Evolutionary conservation across 1,140 invertebrate species (phyloP).

Genomic region (Monomorium pharaonis): DNA sequence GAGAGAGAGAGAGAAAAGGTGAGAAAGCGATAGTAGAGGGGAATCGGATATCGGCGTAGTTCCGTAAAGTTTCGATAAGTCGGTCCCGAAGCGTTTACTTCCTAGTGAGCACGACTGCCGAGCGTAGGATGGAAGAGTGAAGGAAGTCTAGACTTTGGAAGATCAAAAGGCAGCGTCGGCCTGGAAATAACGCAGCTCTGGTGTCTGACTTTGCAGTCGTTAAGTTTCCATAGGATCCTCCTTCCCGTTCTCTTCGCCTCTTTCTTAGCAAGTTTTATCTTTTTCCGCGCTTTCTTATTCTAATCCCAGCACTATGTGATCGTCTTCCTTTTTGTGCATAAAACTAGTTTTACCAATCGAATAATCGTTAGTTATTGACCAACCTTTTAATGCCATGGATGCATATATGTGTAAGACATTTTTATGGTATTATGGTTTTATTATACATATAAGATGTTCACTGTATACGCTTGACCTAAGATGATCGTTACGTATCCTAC

Average conservation of each 20-base stretch:
- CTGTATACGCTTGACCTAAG: too few species aligned
- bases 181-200: slow-evolving; percentile 78
- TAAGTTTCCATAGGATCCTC: slow-evolving; percentile 59
- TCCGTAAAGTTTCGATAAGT: slow-evolving; percentile 79
- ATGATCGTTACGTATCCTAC: too few species aligned
- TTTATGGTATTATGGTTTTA: too few species aligned
- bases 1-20: not conserved
- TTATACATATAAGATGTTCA: too few species aligned
- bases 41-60: slow-evolving; percentile 70
- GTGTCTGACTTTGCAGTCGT: slow-evolving; percentile 69
- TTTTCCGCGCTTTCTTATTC: slow-evolving; percentile 7
- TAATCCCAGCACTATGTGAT: not conserved
- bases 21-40: not conserved
- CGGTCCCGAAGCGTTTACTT: slow-evolving; percentile 76
- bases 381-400: not conserved
- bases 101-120: slow-evolving; percentile 68
- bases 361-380: slow-evolving; percentile 27
- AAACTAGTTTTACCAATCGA: slow-evolving; percentile 44
- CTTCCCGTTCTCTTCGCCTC: slow-evolving; percentile 34
- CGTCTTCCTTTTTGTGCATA: slow-evolving; percentile 3
- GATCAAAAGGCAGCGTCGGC: slow-evolving; percentile 79
- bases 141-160: slow-evolving; percentile 78
- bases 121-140: slow-evolving; percentile 67
- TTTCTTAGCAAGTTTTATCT: slow-evolving; percentile 25
- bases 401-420: not conserved